These are phyloP conservation scores for Tachypleus tridentatus DNA, from an alignment of 1,140 invertebrate genomes.

Conservation along the genomic window DNA sequence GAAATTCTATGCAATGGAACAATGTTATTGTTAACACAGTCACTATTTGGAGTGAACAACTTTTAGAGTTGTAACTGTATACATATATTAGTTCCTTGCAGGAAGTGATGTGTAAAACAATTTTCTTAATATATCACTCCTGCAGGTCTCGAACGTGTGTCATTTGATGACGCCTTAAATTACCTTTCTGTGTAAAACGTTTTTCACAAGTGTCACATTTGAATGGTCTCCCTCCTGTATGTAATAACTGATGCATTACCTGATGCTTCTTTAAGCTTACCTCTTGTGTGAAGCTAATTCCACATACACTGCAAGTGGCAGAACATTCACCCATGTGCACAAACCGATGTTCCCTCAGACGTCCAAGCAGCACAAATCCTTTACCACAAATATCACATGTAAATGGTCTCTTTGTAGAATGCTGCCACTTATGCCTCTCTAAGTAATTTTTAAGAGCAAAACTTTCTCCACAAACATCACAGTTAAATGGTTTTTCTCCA, in stretches of 20 bases:
- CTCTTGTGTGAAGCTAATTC: conserved; percentile 15
- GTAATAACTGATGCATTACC: conserved; percentile 1
- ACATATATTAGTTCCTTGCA: no score
- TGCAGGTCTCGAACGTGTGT: conserved; percentile 4
- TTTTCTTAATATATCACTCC: no score
- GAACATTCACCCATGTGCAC: conserved; percentile 19
- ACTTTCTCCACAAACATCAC: conserved; percentile 30
- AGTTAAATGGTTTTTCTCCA: conserved; percentile 36
- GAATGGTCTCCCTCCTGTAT: conserved; percentile 26
- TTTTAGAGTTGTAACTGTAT: no score
- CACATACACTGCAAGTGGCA: conserved; percentile 19
- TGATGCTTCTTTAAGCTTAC: conserved; percentile 29
- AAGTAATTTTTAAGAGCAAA: conserved; percentile 36
- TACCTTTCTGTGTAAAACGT: conserved; percentile 35
- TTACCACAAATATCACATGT: conserved; percentile 37
- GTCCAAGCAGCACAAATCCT: conserved; percentile 27
- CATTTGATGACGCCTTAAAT: conserved; percentile 27
- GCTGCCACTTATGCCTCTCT: conserved; percentile 34
- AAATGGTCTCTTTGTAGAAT: conserved; percentile 33
- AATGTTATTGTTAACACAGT: no score
- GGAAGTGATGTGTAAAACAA: no score
- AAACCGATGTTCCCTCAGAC: conserved; percentile 11
- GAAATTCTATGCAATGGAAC: no score
- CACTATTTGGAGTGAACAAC: no score
- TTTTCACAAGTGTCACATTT: conserved; percentile 36